phyloP scores from a whole-genome alignment of 2,888 invertebrate species.

The Drosophila gaucha region DNA sequence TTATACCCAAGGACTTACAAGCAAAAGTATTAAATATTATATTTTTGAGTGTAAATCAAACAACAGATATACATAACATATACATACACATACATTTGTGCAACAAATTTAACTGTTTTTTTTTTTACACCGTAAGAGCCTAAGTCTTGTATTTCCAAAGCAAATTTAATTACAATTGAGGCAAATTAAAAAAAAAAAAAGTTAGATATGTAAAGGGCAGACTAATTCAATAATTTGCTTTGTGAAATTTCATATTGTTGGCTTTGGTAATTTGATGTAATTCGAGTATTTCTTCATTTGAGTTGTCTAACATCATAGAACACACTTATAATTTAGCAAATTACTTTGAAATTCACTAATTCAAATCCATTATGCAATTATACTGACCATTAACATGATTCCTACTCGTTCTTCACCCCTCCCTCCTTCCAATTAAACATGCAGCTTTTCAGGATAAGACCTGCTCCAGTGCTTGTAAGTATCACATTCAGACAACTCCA shows the following conservation, averaged over 20 bases:
- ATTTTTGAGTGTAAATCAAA: background rate
- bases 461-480: slow-evolving; percentile 99
- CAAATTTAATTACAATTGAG: background rate
- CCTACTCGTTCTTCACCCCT: slow-evolving; percentile 62
- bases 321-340: slow-evolving; percentile 8
- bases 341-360: slow-evolving; percentile 13
- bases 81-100: background rate
- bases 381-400: slow-evolving; percentile 71
- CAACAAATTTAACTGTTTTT: background rate
- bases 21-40: background rate
- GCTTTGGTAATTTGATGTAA: background rate
- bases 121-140: background rate
- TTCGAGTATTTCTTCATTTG: background rate
- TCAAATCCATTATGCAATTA: slow-evolving; percentile 57
- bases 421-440: slow-evolving; percentile 49
- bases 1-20: background rate
- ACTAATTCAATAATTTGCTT: background rate
- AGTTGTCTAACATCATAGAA: background rate
- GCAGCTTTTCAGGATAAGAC: slow-evolving; percentile 99
- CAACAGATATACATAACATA: background rate
- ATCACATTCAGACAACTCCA: slow-evolving; percentile 80
- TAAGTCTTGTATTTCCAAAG: no score
- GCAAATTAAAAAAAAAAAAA: background rate
- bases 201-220: background rate
- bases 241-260: background rate